phyloP scores from a whole-genome alignment of 92 coral and sea anemone species.

The Porites cylindrica region DNA sequence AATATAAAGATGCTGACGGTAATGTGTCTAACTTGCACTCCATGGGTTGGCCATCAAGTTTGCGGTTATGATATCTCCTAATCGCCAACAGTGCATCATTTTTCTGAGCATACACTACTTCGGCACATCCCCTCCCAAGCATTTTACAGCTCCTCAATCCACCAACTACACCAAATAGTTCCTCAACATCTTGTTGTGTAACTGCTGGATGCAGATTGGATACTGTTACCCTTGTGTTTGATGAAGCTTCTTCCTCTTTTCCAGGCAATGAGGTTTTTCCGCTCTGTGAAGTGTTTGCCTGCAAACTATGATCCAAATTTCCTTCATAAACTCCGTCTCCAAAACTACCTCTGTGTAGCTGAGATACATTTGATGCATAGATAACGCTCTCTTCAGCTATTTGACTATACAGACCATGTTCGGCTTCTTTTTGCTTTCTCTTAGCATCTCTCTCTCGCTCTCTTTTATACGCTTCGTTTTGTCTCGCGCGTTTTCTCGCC shows the following conservation, averaged over 20 bases:
- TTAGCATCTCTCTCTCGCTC: conserved; percentile 25
- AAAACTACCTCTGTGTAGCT: conserved; percentile 15
- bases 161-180: conserved; percentile 89
- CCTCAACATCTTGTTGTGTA: conserved; percentile 82
- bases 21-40: conserved; percentile 76
- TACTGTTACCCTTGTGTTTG: conserved; percentile 75
- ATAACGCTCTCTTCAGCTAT: neutral
- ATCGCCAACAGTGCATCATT: conserved; percentile 82
- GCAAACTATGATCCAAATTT: conserved; percentile 61
- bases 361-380: conserved; percentile 27
- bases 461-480: conserved; percentile 19
- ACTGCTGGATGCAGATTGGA: conserved; percentile 86
- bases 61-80: conserved; percentile 82
- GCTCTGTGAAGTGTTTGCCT: conserved; percentile 15
- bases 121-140: conserved; percentile 83
- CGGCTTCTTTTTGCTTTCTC: neutral
- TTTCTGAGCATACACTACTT: conserved; percentile 77
- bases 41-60: conserved; percentile 96
- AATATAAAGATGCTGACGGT: conserved; percentile 66
- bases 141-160: conserved; percentile 81
- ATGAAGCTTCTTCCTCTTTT: neutral
- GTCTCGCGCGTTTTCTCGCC: conserved; percentile 13
- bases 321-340: conserved; percentile 46
- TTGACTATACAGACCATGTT: conserved; percentile 1
- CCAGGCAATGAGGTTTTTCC: conserved; percentile 40